Conservation (phyloP, 2,113 vertebrate genomes). For the Jaculus jaculus region DNA sequence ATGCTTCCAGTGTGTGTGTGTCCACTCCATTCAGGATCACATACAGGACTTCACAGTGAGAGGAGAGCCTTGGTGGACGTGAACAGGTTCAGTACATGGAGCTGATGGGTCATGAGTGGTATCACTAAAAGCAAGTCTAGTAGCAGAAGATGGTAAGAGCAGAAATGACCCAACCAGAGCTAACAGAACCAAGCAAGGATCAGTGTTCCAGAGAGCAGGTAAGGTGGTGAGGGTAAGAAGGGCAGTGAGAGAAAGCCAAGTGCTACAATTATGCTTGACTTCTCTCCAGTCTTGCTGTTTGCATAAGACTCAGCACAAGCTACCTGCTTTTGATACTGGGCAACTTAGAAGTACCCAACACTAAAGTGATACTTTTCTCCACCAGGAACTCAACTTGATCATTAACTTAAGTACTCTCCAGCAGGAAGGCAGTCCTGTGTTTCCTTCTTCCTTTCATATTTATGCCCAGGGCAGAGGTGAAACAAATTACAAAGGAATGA, state of each 20-base stretch:
- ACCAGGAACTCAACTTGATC: not conserved
- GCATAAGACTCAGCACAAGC: not conserved
- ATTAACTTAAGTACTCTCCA: not conserved
- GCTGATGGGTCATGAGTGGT: not conserved
- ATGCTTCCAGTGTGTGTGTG: not conserved
- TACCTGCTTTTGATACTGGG: not conserved
- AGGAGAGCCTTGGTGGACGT: not conserved
- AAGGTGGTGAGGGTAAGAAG: not conserved
- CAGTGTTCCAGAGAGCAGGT: not conserved
- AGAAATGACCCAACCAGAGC: no score
- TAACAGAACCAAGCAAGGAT: not conserved
- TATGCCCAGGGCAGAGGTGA: not conserved
- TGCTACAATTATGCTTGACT: not conserved
- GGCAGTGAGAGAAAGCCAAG: not conserved
- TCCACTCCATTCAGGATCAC: not conserved
- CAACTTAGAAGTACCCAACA: not conserved
- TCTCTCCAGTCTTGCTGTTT: not conserved
- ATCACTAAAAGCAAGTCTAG: not conserved
- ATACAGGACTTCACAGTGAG: not conserved
- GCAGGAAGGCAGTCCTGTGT: not conserved
- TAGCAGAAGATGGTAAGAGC: not conserved
- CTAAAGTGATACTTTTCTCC: not conserved
- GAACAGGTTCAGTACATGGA: not conserved
- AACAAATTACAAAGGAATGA: not conserved
- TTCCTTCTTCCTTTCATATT: not conserved